A percentile compares a stretch with the other conserved stretches of the same genome.
Conservation (phyloP, 2,113 vertebrate genomes). For the Bubo blakistoni region DNA sequence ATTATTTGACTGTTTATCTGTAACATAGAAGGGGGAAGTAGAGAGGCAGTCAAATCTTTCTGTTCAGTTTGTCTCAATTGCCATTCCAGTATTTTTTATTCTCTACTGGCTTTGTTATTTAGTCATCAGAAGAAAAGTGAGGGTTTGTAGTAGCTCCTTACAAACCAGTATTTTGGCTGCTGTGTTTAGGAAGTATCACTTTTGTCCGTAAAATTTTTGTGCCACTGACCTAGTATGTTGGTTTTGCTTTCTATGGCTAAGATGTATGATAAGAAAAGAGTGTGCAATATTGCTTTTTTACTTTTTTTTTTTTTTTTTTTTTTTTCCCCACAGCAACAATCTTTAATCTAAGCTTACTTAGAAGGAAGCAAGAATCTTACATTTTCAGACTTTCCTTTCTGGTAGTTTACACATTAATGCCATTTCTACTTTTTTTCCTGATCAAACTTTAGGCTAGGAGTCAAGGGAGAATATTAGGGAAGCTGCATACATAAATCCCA, state of each 20-base stretch:
- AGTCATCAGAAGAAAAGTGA: not conserved
- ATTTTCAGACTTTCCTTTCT: not conserved
- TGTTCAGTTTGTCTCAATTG: not conserved
- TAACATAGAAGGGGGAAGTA: not conserved
- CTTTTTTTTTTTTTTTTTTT: no score
- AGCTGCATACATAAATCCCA: not conserved
- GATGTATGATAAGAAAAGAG: not conserved
- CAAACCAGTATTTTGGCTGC: not conserved
- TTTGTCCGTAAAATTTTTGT: not conserved
- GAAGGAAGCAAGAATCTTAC: not conserved
- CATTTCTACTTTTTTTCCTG: not conserved
- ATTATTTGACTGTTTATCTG: not conserved
- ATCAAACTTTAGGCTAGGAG: not conserved
- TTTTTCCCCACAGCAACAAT: no score
- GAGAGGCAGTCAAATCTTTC: not conserved
- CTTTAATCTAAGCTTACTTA: not conserved
- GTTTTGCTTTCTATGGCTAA: not conserved
- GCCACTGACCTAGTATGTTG: not conserved
- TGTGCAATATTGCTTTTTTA: not conserved
- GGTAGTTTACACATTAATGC: not conserved
- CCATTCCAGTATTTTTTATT: not conserved
- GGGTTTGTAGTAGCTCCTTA: not conserved
- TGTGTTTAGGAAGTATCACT: not conserved
- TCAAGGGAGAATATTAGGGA: not conserved
- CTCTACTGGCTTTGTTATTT: not conserved